phyloP scores from a whole-genome alignment of 2,113 vertebrate genomes.

The Daboia siamensis region DNA sequence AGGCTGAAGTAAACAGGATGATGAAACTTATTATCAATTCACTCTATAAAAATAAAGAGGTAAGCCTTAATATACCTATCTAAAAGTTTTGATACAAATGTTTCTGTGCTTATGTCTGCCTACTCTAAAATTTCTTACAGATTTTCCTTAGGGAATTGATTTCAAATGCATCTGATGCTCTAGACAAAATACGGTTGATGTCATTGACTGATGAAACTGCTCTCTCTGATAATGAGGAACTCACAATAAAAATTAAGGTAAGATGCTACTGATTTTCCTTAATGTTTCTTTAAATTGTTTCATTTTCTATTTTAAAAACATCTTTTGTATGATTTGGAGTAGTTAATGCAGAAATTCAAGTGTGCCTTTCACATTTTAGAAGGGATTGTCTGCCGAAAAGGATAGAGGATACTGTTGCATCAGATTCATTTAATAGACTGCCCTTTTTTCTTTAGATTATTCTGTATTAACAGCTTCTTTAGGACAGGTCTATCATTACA shows the following conservation, averaged over 20 bases:
- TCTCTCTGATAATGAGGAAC: conserved; percentile 83
- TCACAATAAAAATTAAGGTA: conserved; percentile 94
- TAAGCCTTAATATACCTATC: conserved; percentile 54
- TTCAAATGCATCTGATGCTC: conserved; percentile 91
- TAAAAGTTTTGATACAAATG: not conserved
- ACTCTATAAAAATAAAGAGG: conserved; percentile 98
- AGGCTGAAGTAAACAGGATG: conserved; percentile 98
- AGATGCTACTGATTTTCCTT: not conserved
- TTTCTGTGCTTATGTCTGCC: conserved; percentile 14
- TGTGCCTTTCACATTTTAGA: not conserved
- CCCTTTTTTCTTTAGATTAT: not conserved
- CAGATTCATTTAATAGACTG: not conserved
- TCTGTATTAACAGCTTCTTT: not conserved
- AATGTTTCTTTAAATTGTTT: not conserved
- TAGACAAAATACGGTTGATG: conserved; percentile 90
- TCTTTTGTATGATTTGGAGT: not conserved
- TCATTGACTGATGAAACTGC: conserved; percentile 87
- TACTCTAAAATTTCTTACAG: conserved; percentile 59
- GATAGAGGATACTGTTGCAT: not conserved
- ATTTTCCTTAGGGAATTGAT: conserved; percentile 94
- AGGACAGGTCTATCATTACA: not conserved
- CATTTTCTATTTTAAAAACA: not conserved
- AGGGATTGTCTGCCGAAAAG: not conserved
- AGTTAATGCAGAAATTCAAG: not conserved
- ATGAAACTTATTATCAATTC: conserved; percentile 99